Evolutionary conservation across 2,888 invertebrate species (phyloP).

Genomic region (Leucoma salicis): DNA sequence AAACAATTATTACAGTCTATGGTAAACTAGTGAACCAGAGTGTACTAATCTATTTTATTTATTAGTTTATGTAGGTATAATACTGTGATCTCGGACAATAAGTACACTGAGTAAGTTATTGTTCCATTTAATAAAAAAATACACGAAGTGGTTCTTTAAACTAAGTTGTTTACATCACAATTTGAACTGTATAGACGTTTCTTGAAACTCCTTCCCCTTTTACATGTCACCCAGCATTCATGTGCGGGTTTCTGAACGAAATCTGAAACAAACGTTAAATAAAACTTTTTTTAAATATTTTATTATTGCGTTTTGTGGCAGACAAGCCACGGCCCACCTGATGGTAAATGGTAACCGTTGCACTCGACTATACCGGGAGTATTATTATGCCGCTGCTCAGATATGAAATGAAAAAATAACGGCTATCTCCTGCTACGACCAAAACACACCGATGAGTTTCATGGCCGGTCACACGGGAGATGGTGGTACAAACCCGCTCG

Average conservation of each 20-base stretch:
- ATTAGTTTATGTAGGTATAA: constrained; percentile 20
- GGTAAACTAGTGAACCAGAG: constrained; percentile 24
- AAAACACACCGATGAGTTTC: too few relatives aligned
- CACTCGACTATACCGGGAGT: too few relatives aligned
- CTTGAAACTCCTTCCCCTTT: constrained; percentile 70
- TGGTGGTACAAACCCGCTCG: too few relatives aligned
- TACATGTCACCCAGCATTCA: constrained; percentile 76
- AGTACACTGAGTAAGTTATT: constrained; percentile 74
- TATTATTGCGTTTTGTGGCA: too few relatives aligned
- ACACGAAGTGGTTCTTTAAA: constrained; percentile 33
- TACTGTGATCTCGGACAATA: constrained; percentile 78
- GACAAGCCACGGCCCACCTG: too few relatives aligned
- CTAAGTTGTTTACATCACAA: constrained; percentile 49
- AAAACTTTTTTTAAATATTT: too few relatives aligned
- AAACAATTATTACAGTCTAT: constrained; percentile 18
- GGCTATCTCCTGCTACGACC: too few relatives aligned
- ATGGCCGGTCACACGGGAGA: too few relatives aligned
- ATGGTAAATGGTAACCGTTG: too few relatives aligned
- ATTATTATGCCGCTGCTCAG: too few relatives aligned
- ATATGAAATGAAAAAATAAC: too few relatives aligned
- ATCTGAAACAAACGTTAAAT: too few relatives aligned
- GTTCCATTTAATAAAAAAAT: constrained; percentile 52
- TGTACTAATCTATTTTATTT: constrained; percentile 7
- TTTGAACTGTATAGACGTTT: constrained; percentile 54
- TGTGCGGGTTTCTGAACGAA: constrained; percentile 66